These are phyloP conservation scores for Metalampra italica DNA, from an alignment of 2,888 invertebrate genomes.

Conservation along the genomic window DNA sequence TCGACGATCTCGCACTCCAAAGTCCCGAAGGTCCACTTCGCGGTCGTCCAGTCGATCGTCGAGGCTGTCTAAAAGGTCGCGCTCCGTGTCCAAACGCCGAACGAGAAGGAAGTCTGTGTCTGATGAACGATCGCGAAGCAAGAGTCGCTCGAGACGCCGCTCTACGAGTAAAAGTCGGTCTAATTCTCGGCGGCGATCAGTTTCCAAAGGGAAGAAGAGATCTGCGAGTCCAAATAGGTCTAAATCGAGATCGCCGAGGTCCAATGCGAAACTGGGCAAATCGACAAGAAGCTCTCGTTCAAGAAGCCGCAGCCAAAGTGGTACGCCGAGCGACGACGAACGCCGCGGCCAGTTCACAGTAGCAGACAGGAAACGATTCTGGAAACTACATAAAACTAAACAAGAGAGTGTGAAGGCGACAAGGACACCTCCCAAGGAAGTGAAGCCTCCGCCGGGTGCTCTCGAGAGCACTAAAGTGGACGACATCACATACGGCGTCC, in stretches of 20 bases:
- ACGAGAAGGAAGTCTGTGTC: slow-evolving; percentile 29
- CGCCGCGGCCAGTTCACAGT: slow-evolving; percentile 70
- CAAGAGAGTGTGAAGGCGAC: slow-evolving; percentile 36
- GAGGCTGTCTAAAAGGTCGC: slow-evolving; percentile 32
- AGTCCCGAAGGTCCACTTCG: slow-evolving; percentile 28
- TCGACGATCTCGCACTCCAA: slow-evolving; percentile 25
- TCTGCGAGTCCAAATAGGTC: slow-evolving; percentile 22
- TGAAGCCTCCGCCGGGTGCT: slow-evolving; percentile 64
- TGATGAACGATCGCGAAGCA: slow-evolving; percentile 41
- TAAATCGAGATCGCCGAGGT: slow-evolving; percentile 31
- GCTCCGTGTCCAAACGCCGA: slow-evolving; percentile 38
- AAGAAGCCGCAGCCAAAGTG: slow-evolving; percentile 39
- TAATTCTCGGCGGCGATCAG: slow-evolving; percentile 22
- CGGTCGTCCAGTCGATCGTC: slow-evolving; percentile 37
- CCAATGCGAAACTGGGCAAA: slow-evolving; percentile 26
- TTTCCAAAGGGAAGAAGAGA: slow-evolving; percentile 15
- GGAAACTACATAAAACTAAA: slow-evolving; percentile 59
- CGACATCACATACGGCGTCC: slow-evolving; percentile 64
- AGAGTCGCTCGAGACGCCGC: slow-evolving; percentile 40
- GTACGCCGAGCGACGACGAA: slow-evolving; percentile 57
- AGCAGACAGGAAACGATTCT: slow-evolving; percentile 65
- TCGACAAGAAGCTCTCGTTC: slow-evolving; percentile 41
- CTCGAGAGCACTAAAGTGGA: slow-evolving; percentile 49
- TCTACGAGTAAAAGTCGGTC: slow-evolving; percentile 28
- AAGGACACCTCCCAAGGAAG: slow-evolving; percentile 53